Evolutionary conservation across 2,888 invertebrate genomes (phyloP).

Genomic region (Perithous albicinctus): DNA sequence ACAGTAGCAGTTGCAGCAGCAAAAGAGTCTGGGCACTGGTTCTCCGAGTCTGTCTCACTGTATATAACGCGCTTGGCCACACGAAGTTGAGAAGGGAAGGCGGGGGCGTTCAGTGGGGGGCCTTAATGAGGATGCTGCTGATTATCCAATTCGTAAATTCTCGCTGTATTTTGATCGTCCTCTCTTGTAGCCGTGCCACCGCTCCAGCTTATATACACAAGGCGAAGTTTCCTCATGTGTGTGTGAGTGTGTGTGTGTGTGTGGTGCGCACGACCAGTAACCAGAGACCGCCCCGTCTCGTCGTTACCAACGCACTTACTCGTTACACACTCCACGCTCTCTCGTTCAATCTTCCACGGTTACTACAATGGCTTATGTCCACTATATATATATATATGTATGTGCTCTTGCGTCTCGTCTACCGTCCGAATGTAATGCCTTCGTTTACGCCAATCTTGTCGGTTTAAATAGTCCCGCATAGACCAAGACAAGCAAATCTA

Average conservation of each 20-base stretch:
- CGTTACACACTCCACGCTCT: constrained; percentile 65
- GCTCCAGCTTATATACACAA: constrained; percentile 5
- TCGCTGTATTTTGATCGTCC: constrained; percentile 84
- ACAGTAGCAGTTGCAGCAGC: constrained; percentile 5
- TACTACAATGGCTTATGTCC: constrained; percentile 50
- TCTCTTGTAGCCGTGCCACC: constrained; percentile 53
- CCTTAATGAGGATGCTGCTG: constrained; percentile 88
- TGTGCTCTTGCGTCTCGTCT: not conserved
- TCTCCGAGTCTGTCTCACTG: constrained; percentile 35
- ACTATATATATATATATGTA: too few relatives aligned
- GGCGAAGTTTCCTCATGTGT: not conserved
- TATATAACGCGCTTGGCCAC: not conserved
- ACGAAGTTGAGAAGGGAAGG: constrained; percentile 78
- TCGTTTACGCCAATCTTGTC: constrained; percentile 64
- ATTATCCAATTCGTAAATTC: constrained; percentile 88
- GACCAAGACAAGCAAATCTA: constrained; percentile 15
- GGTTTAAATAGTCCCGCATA: constrained; percentile 42
- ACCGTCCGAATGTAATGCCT: constrained; percentile 10
- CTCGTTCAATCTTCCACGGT: constrained; percentile 67
- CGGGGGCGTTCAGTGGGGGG: constrained; percentile 84
- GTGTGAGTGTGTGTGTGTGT: constrained; percentile 55
- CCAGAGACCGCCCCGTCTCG: constrained; percentile 49
- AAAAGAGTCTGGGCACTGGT: constrained; percentile 32
- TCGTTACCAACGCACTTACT: constrained; percentile 58
- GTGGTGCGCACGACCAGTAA: constrained; percentile 44